Evolutionary conservation across 2,113 vertebrate species (phyloP).

Genomic region (Lycocorax pyrrhopterus): DNA sequence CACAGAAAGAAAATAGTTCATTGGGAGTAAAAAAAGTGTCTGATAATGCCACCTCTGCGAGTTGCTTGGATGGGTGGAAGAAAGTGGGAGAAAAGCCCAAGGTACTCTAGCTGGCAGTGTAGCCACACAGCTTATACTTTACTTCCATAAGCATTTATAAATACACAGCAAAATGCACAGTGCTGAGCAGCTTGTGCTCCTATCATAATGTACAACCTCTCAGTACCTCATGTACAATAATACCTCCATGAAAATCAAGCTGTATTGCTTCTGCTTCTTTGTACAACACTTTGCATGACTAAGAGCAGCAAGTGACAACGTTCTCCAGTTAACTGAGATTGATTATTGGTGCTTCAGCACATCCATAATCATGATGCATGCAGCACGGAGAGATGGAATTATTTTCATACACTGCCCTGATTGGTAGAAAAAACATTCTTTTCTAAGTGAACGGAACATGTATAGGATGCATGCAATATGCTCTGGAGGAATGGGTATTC

Average conservation of each 20-base stretch:
- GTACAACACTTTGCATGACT: conserved; percentile 5
- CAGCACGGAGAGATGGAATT: background rate
- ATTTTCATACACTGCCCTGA: background rate
- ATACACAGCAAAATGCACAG: background rate
- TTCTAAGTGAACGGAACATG: background rate
- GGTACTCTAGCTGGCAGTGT: background rate
- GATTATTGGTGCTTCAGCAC: conserved; percentile 31
- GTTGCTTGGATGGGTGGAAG: background rate
- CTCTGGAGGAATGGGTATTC: background rate
- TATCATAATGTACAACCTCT: background rate
- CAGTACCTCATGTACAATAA: background rate
- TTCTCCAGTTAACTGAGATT: conserved; percentile 46
- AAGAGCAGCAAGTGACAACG: conserved; percentile 1
- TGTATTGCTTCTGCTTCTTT: conserved; percentile 12
- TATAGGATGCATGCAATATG: background rate
- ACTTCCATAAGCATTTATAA: background rate
- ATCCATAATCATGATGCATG: conserved; percentile 22
- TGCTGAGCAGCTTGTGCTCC: background rate
- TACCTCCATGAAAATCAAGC: background rate
- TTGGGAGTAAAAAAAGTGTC: background rate
- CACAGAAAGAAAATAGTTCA: background rate
- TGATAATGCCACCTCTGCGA: background rate
- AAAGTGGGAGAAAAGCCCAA: background rate
- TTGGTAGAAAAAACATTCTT: background rate
- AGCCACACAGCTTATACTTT: background rate